Percentiles rank a stretch among this genome's conserved stretches.
Evolutionary conservation across 1,140 invertebrate species (phyloP).

Genomic region (Anthonomus grandis): DNA sequence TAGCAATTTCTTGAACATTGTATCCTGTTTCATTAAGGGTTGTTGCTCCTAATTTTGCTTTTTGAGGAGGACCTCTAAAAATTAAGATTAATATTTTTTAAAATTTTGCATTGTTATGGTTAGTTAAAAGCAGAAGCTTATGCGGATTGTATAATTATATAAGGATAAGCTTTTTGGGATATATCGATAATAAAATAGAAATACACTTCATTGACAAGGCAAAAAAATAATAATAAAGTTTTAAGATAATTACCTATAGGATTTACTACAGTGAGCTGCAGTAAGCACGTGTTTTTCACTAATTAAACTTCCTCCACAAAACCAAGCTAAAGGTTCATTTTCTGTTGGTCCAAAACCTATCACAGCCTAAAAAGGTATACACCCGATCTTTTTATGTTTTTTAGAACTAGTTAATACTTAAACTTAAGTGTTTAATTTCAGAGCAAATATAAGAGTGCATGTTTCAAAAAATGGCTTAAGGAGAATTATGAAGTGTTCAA

Average conservation of each 20-base stretch:
- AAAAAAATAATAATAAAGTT: neutral
- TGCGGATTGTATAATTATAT: too few relatives aligned
- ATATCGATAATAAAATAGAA: too few relatives aligned
- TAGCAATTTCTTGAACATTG: conserved; percentile 47
- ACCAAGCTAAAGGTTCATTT: conserved; percentile 19
- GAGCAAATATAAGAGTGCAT: too few relatives aligned
- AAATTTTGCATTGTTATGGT: too few relatives aligned
- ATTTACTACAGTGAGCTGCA: conserved; percentile 31
- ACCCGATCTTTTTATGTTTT: too few relatives aligned
- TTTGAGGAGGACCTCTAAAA: conserved; percentile 32
- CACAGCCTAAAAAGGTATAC: neutral
- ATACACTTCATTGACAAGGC: neutral
- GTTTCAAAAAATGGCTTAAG: too few relatives aligned
- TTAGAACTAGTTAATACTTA: too few relatives aligned
- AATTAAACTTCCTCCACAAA: conserved; percentile 42
- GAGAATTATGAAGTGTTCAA: too few relatives aligned
- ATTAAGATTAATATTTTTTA: too few relatives aligned
- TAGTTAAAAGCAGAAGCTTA: too few relatives aligned
- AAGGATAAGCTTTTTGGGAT: too few relatives aligned
- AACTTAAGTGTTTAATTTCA: too few relatives aligned
- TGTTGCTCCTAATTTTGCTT: conserved; percentile 31
- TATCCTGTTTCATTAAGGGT: conserved; percentile 47
- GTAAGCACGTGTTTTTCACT: conserved; percentile 30
- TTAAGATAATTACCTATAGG: conserved; percentile 1
- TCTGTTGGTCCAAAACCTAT: conserved; percentile 9